Evolutionary conservation across 2,888 invertebrate species (phyloP).

Genomic region (Eupeodes luniger): DNA sequence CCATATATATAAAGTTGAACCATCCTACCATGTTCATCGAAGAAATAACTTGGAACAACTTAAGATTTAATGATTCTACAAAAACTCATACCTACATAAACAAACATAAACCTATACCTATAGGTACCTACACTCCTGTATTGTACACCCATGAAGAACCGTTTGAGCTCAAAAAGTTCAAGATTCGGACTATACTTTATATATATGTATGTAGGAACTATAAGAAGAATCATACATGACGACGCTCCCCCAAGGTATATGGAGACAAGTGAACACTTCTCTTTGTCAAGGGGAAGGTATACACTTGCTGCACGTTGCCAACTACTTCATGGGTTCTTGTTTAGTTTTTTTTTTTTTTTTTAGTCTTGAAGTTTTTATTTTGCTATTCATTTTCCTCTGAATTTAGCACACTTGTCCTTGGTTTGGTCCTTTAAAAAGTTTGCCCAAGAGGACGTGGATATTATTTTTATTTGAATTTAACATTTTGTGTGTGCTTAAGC

Average conservation of each 20-base stretch:
- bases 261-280: constrained; percentile 33
- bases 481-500: constrained; percentile 61
- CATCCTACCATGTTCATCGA: constrained; percentile 23
- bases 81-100: constrained; percentile 5
- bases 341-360: neutral
- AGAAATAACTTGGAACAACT: constrained; percentile 42
- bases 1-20: neutral
- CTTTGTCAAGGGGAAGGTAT: constrained; percentile 50
- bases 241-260: constrained; percentile 6
- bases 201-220: neutral
- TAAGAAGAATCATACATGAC: constrained; percentile 3
- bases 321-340: constrained; percentile 26
- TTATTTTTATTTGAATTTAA: constrained; percentile 61
- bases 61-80: constrained; percentile 67
- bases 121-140: no score
- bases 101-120: neutral
- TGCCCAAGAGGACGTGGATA: constrained; percentile 23
- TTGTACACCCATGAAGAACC: neutral
- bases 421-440: constrained; percentile 16
- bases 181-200: constrained; percentile 6
- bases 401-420: constrained; percentile 37
- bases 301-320: constrained; percentile 55
- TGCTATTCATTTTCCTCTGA: constrained; percentile 15
- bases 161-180: constrained; percentile 30
- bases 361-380: neutral